A percentile compares a stretch with the other conserved stretches of the same genome.
phyloP scores from a whole-genome alignment of 2,888 invertebrate species.

The Parnassius glacialis region DNA sequence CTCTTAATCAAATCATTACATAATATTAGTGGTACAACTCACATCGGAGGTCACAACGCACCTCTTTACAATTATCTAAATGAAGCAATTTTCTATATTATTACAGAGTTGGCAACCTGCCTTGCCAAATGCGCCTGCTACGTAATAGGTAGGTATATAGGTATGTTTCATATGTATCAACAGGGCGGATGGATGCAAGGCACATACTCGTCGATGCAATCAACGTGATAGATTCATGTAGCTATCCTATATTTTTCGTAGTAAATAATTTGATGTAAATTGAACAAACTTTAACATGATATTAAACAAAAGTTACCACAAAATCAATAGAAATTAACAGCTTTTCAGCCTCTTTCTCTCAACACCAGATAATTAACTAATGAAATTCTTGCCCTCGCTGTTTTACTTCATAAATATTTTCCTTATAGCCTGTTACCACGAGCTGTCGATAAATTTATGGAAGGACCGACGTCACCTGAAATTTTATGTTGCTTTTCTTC shows the following conservation, averaged over 20 bases:
- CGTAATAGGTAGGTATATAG: background rate
- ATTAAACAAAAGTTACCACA: slow-evolving; percentile 14
- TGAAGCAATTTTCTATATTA: background rate
- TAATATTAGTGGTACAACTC: too few relatives aligned
- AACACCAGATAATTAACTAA: slow-evolving; percentile 64
- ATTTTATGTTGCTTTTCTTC: slow-evolving; percentile 73
- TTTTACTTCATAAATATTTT: slow-evolving; percentile 77
- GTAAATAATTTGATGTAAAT: slow-evolving; percentile 2
- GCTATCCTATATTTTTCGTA: background rate
- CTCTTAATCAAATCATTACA: too few relatives aligned
- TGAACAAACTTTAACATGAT: background rate
- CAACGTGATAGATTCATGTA: slow-evolving; percentile 10
- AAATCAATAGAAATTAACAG: slow-evolving; percentile 27
- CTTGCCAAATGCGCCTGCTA: slow-evolving; percentile 15
- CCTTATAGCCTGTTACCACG: slow-evolving; percentile 77
- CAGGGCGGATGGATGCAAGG: slow-evolving; percentile 1
- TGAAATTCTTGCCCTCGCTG: slow-evolving; percentile 64
- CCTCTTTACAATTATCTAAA: too few relatives aligned
- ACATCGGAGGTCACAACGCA: too few relatives aligned
- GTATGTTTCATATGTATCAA: too few relatives aligned
- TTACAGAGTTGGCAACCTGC: slow-evolving; percentile 8
- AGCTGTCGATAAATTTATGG: slow-evolving; percentile 78
- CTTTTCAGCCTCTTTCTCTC: slow-evolving; percentile 23
- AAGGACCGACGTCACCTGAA: slow-evolving; percentile 75
- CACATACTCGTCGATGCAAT: slow-evolving; percentile 15